These are phyloP conservation scores for Agapornis canus DNA, from an alignment of 2,797 vertebrate species.

Conservation along the genomic window DNA sequence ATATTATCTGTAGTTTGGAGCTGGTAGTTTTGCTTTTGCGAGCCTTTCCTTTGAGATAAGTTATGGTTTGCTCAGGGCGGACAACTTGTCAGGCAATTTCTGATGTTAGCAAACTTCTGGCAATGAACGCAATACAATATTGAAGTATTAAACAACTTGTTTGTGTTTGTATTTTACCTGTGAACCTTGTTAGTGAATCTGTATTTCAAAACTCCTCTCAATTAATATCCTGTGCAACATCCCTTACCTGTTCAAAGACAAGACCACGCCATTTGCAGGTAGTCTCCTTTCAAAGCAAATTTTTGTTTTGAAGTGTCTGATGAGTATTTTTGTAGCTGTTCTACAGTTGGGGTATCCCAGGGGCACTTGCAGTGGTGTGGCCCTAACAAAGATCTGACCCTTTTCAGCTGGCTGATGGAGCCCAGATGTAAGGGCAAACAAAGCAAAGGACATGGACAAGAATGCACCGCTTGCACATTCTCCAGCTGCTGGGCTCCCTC, in stretches of 20 bases:
- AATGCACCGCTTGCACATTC: conserved; percentile 60
- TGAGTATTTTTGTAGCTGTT: not conserved
- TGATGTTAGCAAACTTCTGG: not conserved
- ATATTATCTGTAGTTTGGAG: not conserved
- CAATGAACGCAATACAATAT: not conserved
- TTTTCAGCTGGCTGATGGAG: not conserved
- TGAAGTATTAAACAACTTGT: not conserved
- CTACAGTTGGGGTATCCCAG: not conserved
- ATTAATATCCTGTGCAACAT: not conserved
- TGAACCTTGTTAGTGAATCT: not conserved
- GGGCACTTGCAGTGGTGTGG: not conserved
- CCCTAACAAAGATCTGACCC: not conserved
- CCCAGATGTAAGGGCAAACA: not conserved
- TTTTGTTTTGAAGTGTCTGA: not conserved
- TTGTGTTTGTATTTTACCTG: not conserved
- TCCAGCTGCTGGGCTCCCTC: conserved; percentile 32
- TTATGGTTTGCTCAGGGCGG: accelerated
- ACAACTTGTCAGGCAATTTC: not conserved
- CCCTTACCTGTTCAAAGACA: not conserved
- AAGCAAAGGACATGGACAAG: conserved; percentile 21
- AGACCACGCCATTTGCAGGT: not conserved
- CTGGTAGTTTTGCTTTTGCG: not conserved
- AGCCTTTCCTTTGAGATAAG: not conserved
- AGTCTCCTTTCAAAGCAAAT: not conserved
- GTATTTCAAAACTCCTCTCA: not conserved